phyloP scores from a whole-genome alignment of 2,113 vertebrate species.

The Alligator sinensis region DNA sequence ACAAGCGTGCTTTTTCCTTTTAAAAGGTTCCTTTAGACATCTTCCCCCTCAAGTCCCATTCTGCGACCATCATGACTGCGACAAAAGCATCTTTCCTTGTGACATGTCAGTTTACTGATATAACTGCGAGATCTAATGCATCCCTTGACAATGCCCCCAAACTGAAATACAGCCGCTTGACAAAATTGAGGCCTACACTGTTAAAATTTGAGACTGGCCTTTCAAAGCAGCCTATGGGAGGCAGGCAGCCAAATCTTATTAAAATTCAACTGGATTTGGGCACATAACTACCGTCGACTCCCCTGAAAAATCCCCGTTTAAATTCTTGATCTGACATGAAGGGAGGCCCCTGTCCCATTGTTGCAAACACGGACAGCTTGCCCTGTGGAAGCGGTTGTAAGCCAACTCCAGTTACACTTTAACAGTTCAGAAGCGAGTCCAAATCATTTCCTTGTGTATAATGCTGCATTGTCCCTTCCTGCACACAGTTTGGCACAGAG shows the following conservation, averaged over 20 bases:
- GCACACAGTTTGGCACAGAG: neutral
- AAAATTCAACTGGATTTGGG: neutral
- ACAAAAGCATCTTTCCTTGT: neutral
- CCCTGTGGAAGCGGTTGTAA: neutral
- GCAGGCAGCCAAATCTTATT: neutral
- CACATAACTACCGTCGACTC: neutral
- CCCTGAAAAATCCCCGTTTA: neutral
- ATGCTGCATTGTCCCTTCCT: neutral
- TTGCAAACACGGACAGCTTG: neutral
- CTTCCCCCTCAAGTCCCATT: neutral
- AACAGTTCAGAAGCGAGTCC: neutral
- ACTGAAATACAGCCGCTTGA: neutral
- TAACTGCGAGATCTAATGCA: slow-evolving; percentile 1
- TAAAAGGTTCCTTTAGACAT: neutral
- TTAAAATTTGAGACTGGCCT: neutral
- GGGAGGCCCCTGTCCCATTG: neutral
- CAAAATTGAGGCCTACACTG: neutral
- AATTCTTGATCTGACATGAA: neutral
- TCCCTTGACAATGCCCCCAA: neutral
- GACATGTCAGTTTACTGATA: slow-evolving; percentile 26
- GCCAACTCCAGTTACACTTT: neutral
- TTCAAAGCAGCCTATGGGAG: neutral
- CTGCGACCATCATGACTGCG: neutral
- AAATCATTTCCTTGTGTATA: neutral
- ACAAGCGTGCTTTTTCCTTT: neutral